Evolutionary conservation across 1,140 invertebrate species (phyloP).

Genomic region (Schlechtendalia chinensis): DNA sequence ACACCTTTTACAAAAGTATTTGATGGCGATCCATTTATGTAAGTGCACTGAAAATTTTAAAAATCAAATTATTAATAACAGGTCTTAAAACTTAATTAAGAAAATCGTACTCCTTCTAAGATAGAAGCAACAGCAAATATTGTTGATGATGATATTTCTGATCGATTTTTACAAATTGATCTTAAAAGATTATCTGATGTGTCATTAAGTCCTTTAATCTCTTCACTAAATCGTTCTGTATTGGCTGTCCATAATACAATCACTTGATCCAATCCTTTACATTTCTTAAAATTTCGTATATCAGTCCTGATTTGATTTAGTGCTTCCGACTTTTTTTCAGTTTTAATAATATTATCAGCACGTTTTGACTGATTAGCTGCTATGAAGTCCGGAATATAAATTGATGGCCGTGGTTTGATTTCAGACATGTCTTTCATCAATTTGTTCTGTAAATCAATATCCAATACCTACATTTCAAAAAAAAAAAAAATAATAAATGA

Average conservation of each 20-base stretch:
- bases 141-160: slow-evolving; percentile 91
- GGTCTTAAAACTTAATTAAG: not conserved
- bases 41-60: slow-evolving; percentile 68
- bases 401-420: slow-evolving; percentile 78
- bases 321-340: slow-evolving; percentile 69
- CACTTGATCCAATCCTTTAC: slow-evolving; percentile 71
- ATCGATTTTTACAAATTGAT: slow-evolving; percentile 71
- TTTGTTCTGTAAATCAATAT: slow-evolving; percentile 71
- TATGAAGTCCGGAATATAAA: slow-evolving; percentile 89
- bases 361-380: slow-evolving; percentile 89
- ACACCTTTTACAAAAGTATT: slow-evolving; percentile 92
- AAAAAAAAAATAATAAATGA: no score
- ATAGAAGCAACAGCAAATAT: slow-evolving; percentile 90
- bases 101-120: slow-evolving; percentile 72
- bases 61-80: slow-evolving; percentile 29
- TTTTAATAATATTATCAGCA: slow-evolving; percentile 79
- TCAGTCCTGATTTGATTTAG: slow-evolving; percentile 75
- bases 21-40: slow-evolving; percentile 95
- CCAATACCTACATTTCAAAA: no score
- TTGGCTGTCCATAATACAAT: slow-evolving; percentile 96
- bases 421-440: slow-evolving; percentile 70
- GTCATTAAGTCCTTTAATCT: slow-evolving; percentile 78
- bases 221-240: slow-evolving; percentile 84
- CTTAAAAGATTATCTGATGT: slow-evolving; percentile 76
- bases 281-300: slow-evolving; percentile 77